Evolutionary conservation across 2,797 vertebrate species (phyloP), one percentile per base, ranked within the genome.

Genomic region (Notolabrus celidotus): DNA sequence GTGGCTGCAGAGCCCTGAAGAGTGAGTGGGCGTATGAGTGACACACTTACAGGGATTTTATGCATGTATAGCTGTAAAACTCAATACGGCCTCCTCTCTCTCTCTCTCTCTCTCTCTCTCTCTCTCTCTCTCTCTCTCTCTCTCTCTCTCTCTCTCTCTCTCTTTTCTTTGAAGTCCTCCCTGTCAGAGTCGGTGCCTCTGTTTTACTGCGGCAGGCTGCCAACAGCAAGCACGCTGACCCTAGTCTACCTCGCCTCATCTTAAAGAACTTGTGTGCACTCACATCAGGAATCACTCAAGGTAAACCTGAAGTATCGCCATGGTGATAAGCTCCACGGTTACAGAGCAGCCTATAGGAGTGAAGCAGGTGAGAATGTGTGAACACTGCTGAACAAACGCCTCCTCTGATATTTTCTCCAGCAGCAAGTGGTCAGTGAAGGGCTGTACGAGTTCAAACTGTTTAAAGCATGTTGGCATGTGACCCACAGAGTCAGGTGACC

Each of bases 1-100:
- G 80, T 88, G 67, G 34, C 67, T 70, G 74, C 46, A 3, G 31
- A 73, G 75, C 72, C 52, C 51, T 0, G 34, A 61, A 50, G 38
- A 71, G 53, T 8, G 67, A 79, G 84, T 74, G 85, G 79, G 80
- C 34, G 41, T 82, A 49, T 63, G 66, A 74, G 55, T 83, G 87
- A 91, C 89, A 90, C 84, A 88, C 84, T 84, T 83, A 47, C 27
- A 70, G 77, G 77, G 85, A 84, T 81, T 84, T 85, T 43, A 81
- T 47, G 57, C 65, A 29, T 77, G 84, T 72, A 49, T 45, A 46
- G 73, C 76, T 69, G 65, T 69, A 51, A 77, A 88, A 81, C 79
- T 79, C 45, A 54, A 47, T 39, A 52, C 7, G 1, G 14, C 60
- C 46, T 36, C 47, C 63, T 77, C 52, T 66, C 49, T 51, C 74